Evolutionary conservation across 2,888 invertebrate genomes (phyloP).

Genomic region (Zygothrica quintamaculata): DNA sequence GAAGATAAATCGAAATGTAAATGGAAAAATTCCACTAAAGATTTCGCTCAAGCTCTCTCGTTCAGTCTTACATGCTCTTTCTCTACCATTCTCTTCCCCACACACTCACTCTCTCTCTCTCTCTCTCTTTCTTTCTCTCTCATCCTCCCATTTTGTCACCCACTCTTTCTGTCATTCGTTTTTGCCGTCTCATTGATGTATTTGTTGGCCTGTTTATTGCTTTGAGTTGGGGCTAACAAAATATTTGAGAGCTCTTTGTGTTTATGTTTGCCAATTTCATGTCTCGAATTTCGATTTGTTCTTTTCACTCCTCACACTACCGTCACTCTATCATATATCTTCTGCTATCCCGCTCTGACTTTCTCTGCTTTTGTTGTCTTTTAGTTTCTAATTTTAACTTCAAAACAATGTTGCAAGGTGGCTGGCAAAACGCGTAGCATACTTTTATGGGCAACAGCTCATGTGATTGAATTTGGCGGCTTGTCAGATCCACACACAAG

Average conservation of each 20-base stretch:
- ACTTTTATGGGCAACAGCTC: constrained; percentile 43
- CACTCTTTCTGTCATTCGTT: background rate
- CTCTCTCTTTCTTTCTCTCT: no score
- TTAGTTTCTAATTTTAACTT: constrained; percentile 52
- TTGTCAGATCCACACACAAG: constrained; percentile 5
- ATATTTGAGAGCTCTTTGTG: constrained; percentile 40
- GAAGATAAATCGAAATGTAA: constrained; percentile 62
- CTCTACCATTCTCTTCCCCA: background rate
- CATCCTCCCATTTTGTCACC: background rate
- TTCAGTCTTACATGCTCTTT: no score
- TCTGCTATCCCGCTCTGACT: background rate
- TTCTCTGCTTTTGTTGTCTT: constrained; percentile 22
- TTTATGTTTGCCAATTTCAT: constrained; percentile 24
- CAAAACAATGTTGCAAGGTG: constrained; percentile 36
- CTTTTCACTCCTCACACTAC: background rate
- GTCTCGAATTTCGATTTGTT: constrained; percentile 33
- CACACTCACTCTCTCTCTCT: no score
- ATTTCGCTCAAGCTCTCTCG: no score
- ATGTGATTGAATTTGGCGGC: constrained; percentile 41
- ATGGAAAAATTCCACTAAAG: constrained; percentile 35
- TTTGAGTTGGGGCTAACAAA: constrained; percentile 29
- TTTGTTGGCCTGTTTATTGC: constrained; percentile 55
- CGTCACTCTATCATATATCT: background rate
- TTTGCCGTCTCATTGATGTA: constrained; percentile 39
- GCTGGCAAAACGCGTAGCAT: constrained; percentile 32